Conservation (phyloP, 1,140 invertebrate species). For the Drosophila arawakana region DNA sequence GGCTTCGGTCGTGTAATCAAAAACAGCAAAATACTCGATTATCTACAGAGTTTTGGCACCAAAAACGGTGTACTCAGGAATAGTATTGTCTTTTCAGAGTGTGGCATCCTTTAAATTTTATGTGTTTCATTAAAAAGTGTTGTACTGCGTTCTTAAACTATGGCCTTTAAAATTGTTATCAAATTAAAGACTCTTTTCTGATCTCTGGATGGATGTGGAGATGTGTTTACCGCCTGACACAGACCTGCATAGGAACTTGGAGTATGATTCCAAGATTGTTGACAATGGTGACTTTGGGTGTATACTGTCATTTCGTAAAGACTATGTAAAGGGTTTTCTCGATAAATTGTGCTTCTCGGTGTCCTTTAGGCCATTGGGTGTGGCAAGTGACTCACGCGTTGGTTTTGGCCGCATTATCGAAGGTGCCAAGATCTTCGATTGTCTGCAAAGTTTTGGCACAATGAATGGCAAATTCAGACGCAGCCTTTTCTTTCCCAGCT, state of each 20-base stretch:
- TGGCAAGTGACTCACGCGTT: too few relatives aligned
- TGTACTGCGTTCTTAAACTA: not conserved
- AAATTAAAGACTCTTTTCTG: too few relatives aligned
- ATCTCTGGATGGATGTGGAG: too few relatives aligned
- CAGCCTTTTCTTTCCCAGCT: constrained; percentile 50
- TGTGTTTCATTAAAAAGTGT: not conserved
- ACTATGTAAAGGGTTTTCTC: constrained; percentile 51
- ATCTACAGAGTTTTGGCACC: constrained; percentile 70
- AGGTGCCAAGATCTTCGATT: constrained; percentile 67
- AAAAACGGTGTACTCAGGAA: constrained; percentile 74
- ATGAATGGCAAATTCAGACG: constrained; percentile 72
- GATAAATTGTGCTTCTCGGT: constrained; percentile 56
- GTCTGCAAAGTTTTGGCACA: constrained; percentile 70
- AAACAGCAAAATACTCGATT: constrained; percentile 67
- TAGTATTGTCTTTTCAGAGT: constrained; percentile 52
- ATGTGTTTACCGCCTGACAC: too few relatives aligned
- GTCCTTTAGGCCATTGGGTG: too few relatives aligned
- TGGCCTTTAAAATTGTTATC: not conserved
- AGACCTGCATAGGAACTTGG: too few relatives aligned
- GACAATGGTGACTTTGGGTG: constrained; percentile 57
- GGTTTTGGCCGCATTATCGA: constrained; percentile 49
- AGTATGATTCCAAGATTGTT: constrained; percentile 62
- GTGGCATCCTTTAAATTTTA: constrained; percentile 49
- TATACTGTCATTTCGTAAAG: constrained; percentile 68
- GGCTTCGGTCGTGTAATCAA: constrained; percentile 71